These are phyloP conservation scores for Epirrhoe tristata DNA, from an alignment of 2,888 invertebrate genomes.

Conservation along the genomic window DNA sequence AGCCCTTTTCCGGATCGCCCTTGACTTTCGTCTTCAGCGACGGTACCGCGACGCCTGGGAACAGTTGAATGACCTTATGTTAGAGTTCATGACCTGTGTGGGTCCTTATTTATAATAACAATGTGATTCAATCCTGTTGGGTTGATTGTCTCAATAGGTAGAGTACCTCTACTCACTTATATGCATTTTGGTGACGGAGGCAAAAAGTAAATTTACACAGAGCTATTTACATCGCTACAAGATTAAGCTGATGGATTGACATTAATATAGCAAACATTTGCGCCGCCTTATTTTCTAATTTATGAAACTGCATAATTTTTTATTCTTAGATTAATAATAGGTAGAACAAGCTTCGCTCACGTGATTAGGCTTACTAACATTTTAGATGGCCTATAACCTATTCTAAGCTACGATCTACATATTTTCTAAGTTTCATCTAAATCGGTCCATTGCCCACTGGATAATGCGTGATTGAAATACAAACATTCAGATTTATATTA, in stretches of 20 bases:
- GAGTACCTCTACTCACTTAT: too few species aligned
- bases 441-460: too few species aligned
- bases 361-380: too few species aligned
- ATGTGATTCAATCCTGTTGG: not conserved
- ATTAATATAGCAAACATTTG: constrained; percentile 13
- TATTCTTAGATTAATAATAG: not conserved
- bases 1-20: constrained; percentile 87
- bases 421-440: too few species aligned
- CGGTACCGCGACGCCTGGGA: constrained; percentile 84
- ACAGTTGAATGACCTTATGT: constrained; percentile 12
- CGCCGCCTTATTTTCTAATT: not conserved
- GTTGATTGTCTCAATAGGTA: too few species aligned
- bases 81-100: not conserved
- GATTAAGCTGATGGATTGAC: constrained; percentile 19
- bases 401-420: too few species aligned
- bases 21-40: constrained; percentile 84
- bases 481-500: too few species aligned
- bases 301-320: not conserved
- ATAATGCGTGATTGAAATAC: too few species aligned
- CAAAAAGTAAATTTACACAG: constrained; percentile 12
- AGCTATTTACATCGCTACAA: constrained; percentile 6
- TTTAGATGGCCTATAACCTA: not conserved
- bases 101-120: not conserved
- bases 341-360: too few species aligned
- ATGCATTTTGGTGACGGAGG: not conserved